Percentiles rank a stretch among this genome's conserved stretches.
phyloP scores from a whole-genome alignment of 2,888 invertebrate genomes.

The Nomada fabriciana region DNA sequence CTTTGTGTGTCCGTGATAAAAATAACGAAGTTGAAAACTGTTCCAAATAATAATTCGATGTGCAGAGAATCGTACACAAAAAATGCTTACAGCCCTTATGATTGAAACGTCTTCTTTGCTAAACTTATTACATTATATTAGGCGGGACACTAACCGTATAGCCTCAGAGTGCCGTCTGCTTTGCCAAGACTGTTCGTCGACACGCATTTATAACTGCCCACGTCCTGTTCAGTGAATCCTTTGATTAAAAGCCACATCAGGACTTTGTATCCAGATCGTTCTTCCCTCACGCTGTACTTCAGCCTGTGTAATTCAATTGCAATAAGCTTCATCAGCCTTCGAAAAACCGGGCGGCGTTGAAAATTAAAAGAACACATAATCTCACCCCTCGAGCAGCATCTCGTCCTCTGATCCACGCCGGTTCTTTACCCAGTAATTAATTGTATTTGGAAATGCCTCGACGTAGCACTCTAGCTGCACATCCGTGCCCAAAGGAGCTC shows the following conservation, averaged over 20 bases:
- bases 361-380: slow-evolving; percentile 20
- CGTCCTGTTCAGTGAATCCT: slow-evolving; percentile 87
- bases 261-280: slow-evolving; percentile 90
- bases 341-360: neutral
- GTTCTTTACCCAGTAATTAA: slow-evolving; percentile 93
- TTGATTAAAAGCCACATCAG: slow-evolving; percentile 90
- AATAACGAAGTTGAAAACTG: too few species aligned
- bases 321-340: slow-evolving; percentile 33
- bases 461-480: slow-evolving; percentile 95
- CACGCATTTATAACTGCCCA: slow-evolving; percentile 92
- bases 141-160: slow-evolving; percentile 87
- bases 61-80: too few species aligned
- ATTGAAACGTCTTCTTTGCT: neutral
- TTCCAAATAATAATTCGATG: too few species aligned
- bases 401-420: slow-evolving; percentile 71
- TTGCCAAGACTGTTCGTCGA: slow-evolving; percentile 92
- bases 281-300: slow-evolving; percentile 90
- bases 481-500: slow-evolving; percentile 94
- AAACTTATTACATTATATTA: neutral
- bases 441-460: slow-evolving; percentile 92
- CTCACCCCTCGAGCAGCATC: slow-evolving; percentile 81
- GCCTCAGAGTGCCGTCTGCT: slow-evolving; percentile 90
- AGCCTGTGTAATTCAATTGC: slow-evolving; percentile 85
- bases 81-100: too few species aligned
- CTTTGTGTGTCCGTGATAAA: too few species aligned